A percentile compares a stretch with the other conserved stretches of the same genome.
Evolutionary conservation across 2,888 invertebrate species (phyloP).

Genomic region (Eupithecia pulchellata): DNA sequence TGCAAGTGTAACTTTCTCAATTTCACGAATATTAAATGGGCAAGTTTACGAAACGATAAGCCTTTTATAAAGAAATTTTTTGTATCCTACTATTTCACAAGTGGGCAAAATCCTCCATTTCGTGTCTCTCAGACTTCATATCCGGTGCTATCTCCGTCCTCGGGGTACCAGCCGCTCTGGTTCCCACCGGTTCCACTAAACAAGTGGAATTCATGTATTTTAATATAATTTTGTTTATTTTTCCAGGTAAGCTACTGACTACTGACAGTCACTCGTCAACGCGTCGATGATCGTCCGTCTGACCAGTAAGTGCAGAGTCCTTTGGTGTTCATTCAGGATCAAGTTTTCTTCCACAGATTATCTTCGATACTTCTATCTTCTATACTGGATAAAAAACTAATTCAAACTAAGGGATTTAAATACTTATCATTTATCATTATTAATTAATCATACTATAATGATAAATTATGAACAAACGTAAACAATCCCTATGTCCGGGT

Average conservation of each 20-base stretch:
- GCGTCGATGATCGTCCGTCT: neutral
- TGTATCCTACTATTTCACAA: neutral
- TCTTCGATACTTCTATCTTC: too few species aligned
- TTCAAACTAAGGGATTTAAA: too few species aligned
- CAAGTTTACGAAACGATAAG: neutral
- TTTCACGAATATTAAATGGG: neutral
- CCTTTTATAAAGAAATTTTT: neutral
- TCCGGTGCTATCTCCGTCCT: neutral
- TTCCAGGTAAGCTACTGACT: neutral
- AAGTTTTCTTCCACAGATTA: neutral
- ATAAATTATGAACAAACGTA: neutral
- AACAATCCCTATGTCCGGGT: neutral
- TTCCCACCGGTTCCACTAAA: neutral
- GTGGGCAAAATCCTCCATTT: neutral
- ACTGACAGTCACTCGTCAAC: neutral
- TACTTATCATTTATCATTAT: too few species aligned
- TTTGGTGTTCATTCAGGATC: neutral
- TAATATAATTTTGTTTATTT: neutral
- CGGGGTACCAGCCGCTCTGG: neutral
- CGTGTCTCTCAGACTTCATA: neutral
- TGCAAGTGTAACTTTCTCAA: neutral
- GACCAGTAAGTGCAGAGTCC: neutral
- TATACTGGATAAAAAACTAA: too few species aligned
- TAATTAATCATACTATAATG: too few species aligned
- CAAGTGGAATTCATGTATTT: neutral